phyloP scores from a whole-genome alignment of 2,797 vertebrate genomes.

The Coregonus ussuriensis region DNA sequence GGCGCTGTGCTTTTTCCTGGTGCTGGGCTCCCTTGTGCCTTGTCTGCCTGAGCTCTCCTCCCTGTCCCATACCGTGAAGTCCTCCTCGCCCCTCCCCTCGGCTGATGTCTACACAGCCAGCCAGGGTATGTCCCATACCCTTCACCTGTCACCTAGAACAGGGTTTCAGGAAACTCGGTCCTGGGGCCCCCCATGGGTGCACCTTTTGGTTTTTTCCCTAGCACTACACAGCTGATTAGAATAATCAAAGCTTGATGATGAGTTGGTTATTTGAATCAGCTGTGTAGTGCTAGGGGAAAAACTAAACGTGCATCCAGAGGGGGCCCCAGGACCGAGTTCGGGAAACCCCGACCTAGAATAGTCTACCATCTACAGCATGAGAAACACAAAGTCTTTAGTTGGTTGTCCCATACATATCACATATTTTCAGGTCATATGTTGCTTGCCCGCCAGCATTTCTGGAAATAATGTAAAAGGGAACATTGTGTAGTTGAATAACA shows the following conservation, averaged over 20 bases:
- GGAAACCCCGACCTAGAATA: background rate
- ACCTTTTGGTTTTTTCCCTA: too few relatives aligned
- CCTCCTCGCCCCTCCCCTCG: conserved; percentile 76
- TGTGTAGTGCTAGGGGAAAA: too few relatives aligned
- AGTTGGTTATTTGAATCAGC: too few relatives aligned
- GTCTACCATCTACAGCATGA: background rate
- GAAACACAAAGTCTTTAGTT: background rate
- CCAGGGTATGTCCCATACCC: conserved; percentile 82
- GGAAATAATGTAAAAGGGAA: background rate
- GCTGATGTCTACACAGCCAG: conserved; percentile 90
- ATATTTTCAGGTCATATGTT: background rate
- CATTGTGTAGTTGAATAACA: background rate
- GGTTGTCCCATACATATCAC: background rate
- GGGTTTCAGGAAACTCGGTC: background rate
- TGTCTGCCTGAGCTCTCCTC: conserved; percentile 88
- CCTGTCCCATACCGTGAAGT: conserved; percentile 84
- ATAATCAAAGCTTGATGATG: too few relatives aligned
- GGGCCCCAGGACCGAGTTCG: too few relatives aligned
- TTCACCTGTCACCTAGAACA: conserved; percentile 7
- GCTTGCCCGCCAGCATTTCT: background rate
- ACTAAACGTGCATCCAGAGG: too few relatives aligned
- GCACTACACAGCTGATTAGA: too few relatives aligned
- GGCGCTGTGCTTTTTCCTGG: conserved; percentile 93
- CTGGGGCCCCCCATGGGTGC: too few relatives aligned
- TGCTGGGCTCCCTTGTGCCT: conserved; percentile 93